Evolutionary conservation across 2,888 invertebrate species (phyloP), one percentile per base, ranked within the genome.

Genomic region (Lepidocyrtoides sp.): DNA sequence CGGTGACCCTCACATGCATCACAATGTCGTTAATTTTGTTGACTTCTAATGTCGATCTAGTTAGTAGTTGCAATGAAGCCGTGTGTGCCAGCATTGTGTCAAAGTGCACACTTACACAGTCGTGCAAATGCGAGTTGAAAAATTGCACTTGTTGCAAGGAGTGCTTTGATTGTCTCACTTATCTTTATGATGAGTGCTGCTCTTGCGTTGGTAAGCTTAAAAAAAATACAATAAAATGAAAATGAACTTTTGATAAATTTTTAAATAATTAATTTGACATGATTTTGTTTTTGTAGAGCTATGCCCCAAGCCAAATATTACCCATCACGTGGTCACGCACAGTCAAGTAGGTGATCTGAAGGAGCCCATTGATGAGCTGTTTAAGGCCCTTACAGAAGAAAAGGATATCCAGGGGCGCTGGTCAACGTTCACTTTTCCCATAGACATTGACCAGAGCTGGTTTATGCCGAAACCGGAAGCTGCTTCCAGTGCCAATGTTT

Each of bases 71-170:
- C 95, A 99, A 99, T 95, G 98, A 99, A 96, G 98, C 98, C 36
- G 97, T 99, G 87, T 99, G 99, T 96, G 99, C 98, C 26, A 98
- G 98, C 95, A 97, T 98, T 85, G 99, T 99, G 79, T 98, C 98
- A 95, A 99, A 99, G 95, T 99, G 99, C 95, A 97, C 99, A 97
- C 96, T 99, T 93, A 99, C 99, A 14, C 98, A 98, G 95, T 98
- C 98, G 81, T 99, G 99, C 96, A 98, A 98, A 95, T 99, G 99
- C 95, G 98, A 99, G 95, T 96, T 98, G 94, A 97, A 97, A 95
- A 98, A 98, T 95, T 98, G 98, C 95, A 97, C 98, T n/a, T 99
- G 99, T 95, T 99, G 98, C 96, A 97, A 97, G 94, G 98, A 99
- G 95, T 99, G 99, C 95, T 97, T 97, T 94, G 97, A 97, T 95